phyloP scores from a whole-genome alignment of 2,888 invertebrate species.

The Cephalotes varians region DNA sequence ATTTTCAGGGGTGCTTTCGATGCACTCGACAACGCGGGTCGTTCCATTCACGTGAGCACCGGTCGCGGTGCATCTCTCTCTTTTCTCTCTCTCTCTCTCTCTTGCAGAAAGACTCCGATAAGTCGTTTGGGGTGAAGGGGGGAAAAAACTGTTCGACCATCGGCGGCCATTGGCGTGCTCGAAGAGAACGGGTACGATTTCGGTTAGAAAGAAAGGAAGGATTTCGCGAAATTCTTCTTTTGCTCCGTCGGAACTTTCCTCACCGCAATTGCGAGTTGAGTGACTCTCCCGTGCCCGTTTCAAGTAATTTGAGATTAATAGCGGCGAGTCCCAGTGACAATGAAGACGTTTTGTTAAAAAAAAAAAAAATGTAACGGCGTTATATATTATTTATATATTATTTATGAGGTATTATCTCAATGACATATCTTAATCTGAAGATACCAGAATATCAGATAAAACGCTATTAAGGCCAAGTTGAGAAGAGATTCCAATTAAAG shows the following conservation, averaged over 20 bases:
- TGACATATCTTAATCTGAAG: neutral
- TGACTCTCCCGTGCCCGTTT: conserved; percentile 58
- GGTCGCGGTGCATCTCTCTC: conserved; percentile 43
- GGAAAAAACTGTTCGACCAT: conserved; percentile 59
- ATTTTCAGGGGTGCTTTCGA: conserved; percentile 68
- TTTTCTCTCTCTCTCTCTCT: neutral
- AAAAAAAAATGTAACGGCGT: neutral
- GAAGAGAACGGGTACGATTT: conserved; percentile 73
- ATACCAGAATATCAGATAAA: neutral
- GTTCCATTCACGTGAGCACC: conserved; percentile 69
- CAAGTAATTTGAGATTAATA: conserved; percentile 72
- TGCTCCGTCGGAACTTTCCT: conserved; percentile 62
- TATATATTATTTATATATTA: neutral
- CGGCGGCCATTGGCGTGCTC: conserved; percentile 64
- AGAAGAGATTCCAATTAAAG: neutral
- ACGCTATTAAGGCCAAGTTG: neutral
- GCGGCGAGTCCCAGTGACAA: conserved; percentile 62
- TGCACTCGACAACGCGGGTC: conserved; percentile 59
- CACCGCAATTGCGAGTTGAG: conserved; percentile 64
- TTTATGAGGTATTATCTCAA: neutral
- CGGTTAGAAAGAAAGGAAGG: conserved; percentile 42
- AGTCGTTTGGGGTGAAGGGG: conserved; percentile 72
- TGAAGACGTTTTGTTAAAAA: conserved; percentile 13
- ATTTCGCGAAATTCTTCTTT: conserved; percentile 61
- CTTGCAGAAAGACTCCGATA: conserved; percentile 66